Conservation (phyloP, 2,797 vertebrate genomes). For the Morus bassanus region DNA sequence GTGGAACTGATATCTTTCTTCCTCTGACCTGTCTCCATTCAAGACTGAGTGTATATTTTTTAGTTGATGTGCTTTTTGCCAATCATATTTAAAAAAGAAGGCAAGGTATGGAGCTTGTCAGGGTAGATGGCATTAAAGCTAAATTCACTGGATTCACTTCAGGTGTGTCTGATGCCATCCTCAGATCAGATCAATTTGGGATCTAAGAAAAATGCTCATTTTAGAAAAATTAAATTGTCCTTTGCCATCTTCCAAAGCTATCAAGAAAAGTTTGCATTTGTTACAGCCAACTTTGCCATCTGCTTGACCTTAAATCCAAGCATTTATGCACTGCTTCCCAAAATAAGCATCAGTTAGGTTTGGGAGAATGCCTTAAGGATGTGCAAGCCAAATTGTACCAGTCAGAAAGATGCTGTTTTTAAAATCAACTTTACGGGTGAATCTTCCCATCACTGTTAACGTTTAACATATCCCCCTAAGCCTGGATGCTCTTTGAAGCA, state of each 20-base stretch:
- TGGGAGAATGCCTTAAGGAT: slow-evolving; percentile 47
- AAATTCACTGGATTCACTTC: background rate
- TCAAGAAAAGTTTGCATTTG: slow-evolving; percentile 37
- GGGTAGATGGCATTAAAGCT: background rate
- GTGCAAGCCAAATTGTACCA: slow-evolving; percentile 30
- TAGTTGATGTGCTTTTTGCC: background rate
- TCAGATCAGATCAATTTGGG: background rate
- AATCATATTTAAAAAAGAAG: background rate
- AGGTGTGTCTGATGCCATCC: background rate
- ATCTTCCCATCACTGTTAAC: slow-evolving; percentile 44
- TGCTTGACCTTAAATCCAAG: slow-evolving; percentile 66
- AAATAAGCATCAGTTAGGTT: slow-evolving; percentile 64
- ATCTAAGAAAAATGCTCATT: background rate
- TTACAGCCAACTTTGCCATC: slow-evolving; percentile 42
- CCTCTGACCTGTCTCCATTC: background rate
- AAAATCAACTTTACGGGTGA: slow-evolving; percentile 10
- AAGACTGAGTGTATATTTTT: background rate
- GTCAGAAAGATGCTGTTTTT: slow-evolving; percentile 34
- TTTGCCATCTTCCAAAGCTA: slow-evolving; percentile 18
- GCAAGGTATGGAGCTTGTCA: background rate
- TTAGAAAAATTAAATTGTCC: background rate
- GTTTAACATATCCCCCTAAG: slow-evolving; percentile 54
- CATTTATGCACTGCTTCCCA: slow-evolving; percentile 61
- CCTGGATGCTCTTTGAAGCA: slow-evolving; percentile 66
- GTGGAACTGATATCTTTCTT: background rate